phyloP scores from a whole-genome alignment of 2,797 vertebrate genomes.

The Eutrigla gurnardus region DNA sequence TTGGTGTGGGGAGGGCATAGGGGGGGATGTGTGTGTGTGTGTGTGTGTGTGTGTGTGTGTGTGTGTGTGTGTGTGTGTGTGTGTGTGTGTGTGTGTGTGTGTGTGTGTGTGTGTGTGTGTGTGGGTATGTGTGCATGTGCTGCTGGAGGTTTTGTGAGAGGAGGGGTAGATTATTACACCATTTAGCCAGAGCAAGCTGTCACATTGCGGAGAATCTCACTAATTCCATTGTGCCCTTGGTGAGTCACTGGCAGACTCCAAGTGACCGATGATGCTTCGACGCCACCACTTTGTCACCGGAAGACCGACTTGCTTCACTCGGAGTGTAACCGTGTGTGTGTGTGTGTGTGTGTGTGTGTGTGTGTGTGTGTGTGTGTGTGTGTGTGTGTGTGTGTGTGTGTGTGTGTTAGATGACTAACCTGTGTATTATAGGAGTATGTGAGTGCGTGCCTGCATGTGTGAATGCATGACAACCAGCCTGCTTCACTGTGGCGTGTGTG shows the following conservation, averaged over 20 bases:
- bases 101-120: conserved; percentile 28
- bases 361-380: conserved; percentile 4
- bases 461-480: conserved; percentile 2
- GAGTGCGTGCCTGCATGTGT: neutral
- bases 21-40: conserved; percentile 27
- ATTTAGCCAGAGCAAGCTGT: conserved; percentile 87
- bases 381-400: neutral
- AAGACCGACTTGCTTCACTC: conserved; percentile 45
- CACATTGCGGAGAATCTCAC: conserved; percentile 82
- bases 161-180: conserved; percentile 85
- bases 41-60: conserved; percentile 25
- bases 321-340: conserved; percentile 20
- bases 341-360: neutral
- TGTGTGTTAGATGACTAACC: conserved; percentile 27
- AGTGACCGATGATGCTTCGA: conserved; percentile 77
- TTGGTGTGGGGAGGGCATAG: conserved; percentile 74
- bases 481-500: neutral
- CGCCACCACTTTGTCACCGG: conserved; percentile 70
- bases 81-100: conserved; percentile 21
- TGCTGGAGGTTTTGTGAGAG: conserved; percentile 68
- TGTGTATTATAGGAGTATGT: conserved; percentile 13
- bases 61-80: conserved; percentile 23
- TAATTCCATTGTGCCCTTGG: conserved; percentile 85
- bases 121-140: conserved; percentile 55
- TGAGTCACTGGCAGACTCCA: conserved; percentile 77